These are phyloP conservation scores for Hylyphantes graminicola DNA, from an alignment of 1,140 invertebrate genomes.

Conservation along the genomic window DNA sequence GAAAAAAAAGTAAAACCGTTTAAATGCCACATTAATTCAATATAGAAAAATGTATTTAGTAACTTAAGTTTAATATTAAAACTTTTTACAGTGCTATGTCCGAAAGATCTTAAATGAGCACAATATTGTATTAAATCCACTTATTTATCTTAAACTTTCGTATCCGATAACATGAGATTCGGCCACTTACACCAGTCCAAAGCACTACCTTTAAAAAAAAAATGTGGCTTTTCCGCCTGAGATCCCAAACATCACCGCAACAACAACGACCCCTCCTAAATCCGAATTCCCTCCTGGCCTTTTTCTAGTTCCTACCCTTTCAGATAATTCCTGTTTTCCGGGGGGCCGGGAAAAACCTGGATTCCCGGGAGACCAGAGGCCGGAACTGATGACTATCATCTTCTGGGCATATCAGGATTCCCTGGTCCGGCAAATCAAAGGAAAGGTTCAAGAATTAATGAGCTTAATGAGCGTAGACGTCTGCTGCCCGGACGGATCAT, in stretches of 20 bases:
- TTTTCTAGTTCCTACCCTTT: not conserved
- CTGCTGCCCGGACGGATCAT: constrained; percentile 6
- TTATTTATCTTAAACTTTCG: too few species aligned
- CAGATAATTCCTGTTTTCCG: not conserved
- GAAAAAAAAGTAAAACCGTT: too few species aligned
- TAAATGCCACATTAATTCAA: too few species aligned
- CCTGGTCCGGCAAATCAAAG: constrained; percentile 32
- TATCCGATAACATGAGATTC: too few species aligned
- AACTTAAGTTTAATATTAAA: too few species aligned
- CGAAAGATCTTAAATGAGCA: too few species aligned
- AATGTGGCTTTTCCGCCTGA: not conserved
- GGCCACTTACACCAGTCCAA: too few species aligned
- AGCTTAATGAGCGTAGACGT: constrained; percentile 41
- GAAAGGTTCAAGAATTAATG: constrained; percentile 46
- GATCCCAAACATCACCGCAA: not conserved
- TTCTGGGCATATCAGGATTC: constrained; percentile 18
- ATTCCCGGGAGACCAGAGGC: not conserved
- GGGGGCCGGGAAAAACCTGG: too few species aligned
- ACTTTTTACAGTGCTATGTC: too few species aligned
- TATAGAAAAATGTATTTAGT: too few species aligned
- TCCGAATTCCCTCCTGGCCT: not conserved
- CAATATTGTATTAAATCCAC: too few species aligned
- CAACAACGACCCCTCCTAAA: not conserved
- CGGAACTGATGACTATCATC: constrained; percentile 27
- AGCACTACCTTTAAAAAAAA: too few species aligned